Conservation (phyloP, 2,888 invertebrate species). For the Panorpa germanica region DNA sequence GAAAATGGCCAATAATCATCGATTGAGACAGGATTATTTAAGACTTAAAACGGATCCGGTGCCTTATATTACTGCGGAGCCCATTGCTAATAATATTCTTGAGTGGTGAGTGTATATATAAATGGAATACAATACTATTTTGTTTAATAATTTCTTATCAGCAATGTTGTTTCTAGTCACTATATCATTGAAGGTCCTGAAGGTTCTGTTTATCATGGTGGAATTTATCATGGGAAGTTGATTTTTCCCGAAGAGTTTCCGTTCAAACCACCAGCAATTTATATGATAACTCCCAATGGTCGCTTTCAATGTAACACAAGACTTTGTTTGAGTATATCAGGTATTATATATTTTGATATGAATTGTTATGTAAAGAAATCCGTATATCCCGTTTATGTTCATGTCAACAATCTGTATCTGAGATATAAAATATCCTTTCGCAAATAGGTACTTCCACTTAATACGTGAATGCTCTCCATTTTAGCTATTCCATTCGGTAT, state of each 20-base stretch:
- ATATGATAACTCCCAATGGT: slow-evolving; percentile 71
- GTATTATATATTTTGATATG: no score
- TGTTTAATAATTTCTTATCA: slow-evolving; percentile 4
- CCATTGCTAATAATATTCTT: slow-evolving; percentile 74
- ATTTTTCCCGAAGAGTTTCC: slow-evolving; percentile 67
- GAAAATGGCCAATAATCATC: no score
- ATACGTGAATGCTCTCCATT: no score
- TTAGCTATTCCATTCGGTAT: no score
- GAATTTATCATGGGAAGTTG: slow-evolving; percentile 68
- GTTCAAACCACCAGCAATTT: slow-evolving; percentile 65
- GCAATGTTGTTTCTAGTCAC: slow-evolving; percentile 2
- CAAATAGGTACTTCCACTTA: no score
- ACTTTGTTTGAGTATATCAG: slow-evolving; percentile 55
- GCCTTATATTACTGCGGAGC: slow-evolving; percentile 80
- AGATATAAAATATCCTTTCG: no score
- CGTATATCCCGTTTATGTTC: background rate
- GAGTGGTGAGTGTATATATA: slow-evolving; percentile 50
- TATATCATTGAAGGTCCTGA: slow-evolving; percentile 87
- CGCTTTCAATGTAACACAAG: slow-evolving; percentile 46
- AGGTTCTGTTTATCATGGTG: slow-evolving; percentile 78
- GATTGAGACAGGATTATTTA: slow-evolving; percentile 81
- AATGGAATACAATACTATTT: background rate
- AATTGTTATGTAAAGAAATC: no score
- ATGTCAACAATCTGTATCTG: no score
- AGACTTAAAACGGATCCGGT: slow-evolving; percentile 81